A percentile compares a stretch with the other conserved stretches of the same genome.
Evolutionary conservation across 2,797 vertebrate species (phyloP).

Genomic region (Odontamblyopus rebecca): DNA sequence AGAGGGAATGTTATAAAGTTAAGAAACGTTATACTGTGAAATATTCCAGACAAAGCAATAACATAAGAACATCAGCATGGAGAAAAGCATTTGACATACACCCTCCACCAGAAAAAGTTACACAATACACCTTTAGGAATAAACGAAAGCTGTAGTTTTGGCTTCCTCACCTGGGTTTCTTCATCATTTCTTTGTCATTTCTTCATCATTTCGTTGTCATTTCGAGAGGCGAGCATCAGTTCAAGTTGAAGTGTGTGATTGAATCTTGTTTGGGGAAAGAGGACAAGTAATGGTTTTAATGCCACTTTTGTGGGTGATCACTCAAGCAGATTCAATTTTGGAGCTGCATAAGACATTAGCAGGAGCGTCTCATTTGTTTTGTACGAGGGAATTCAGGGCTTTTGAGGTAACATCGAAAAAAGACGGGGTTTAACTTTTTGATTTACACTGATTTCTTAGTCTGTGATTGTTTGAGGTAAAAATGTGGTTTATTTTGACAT

Average conservation of each 20-base stretch:
- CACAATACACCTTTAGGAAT: no score
- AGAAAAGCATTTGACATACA: no score
- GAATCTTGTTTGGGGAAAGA: conserved; percentile 30
- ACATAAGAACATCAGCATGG: no score
- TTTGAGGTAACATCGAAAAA: not conserved
- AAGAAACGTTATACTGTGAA: no score
- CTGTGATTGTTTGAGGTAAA: not conserved
- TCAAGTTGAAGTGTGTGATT: conserved; percentile 40
- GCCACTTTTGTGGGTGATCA: conserved; percentile 30
- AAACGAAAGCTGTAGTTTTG: no score
- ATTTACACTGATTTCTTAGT: not conserved
- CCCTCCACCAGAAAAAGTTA: no score
- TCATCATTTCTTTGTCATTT: conserved; percentile 18
- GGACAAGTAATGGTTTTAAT: conserved; percentile 29
- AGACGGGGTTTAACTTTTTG: not conserved
- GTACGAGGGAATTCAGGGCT: conserved; percentile 1
- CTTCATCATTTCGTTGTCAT: conserved; percentile 1
- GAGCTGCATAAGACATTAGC: not conserved
- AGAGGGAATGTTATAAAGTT: no score
- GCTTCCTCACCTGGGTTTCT: no score
- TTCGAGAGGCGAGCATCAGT: conserved; percentile 28
- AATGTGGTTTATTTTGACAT: not conserved
- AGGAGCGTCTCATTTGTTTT: not conserved
- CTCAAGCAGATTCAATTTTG: not conserved
- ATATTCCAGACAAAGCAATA: no score